Base-by-base conservation (phyloP, 2,113 vertebrate genomes). In the Corythornis cristatus region DNA sequence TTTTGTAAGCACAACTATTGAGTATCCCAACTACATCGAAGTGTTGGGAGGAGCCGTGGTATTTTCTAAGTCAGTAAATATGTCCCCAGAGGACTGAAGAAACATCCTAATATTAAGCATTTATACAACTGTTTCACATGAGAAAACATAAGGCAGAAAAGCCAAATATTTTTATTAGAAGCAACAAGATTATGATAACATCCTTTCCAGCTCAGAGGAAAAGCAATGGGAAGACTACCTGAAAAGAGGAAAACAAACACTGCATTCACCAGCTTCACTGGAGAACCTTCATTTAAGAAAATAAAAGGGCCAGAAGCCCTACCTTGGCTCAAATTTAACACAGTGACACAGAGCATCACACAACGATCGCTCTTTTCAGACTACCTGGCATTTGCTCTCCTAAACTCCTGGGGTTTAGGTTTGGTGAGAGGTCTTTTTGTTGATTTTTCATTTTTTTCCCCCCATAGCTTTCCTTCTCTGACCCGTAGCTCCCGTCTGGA, bases 111-210 rank as follows among this genome's bases (percentile, higher is more conserved):
- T 67, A 83, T 83, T 93, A 91, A 91, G 81, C 82, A 76, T 80
- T 89, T 85, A 54, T 67, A 88, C 75, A 89, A 89, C 67, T 12
- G 58, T 15, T 92, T 56, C 93, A 88, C 62, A 67, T 43, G 57
- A 96, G 53, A 91, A 96, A 89, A 96, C 90, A 92, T 43, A 65
- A 65, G 61, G 21, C 56, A 8, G 88, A 94, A 94, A 95, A 86
- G 12, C 53, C 73, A 95, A 96, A 95, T 94, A 96, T 96, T 96
- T 93, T 93, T 81, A 67, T 12, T 94, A 92, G 83, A 86, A 78
- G n/a, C 43, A 65, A 58, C 25, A 16, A 58, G 60, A 83, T 71
- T 79, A 88, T 15, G 79, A 67, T 50, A 93, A 85, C 93, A 85
- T 5, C 64, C 75, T 86, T 66, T 74, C 68, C 72, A 89, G 61